Conservation (phyloP, 2,888 invertebrate genomes). For the Pseudococcus longispinus region DNA sequence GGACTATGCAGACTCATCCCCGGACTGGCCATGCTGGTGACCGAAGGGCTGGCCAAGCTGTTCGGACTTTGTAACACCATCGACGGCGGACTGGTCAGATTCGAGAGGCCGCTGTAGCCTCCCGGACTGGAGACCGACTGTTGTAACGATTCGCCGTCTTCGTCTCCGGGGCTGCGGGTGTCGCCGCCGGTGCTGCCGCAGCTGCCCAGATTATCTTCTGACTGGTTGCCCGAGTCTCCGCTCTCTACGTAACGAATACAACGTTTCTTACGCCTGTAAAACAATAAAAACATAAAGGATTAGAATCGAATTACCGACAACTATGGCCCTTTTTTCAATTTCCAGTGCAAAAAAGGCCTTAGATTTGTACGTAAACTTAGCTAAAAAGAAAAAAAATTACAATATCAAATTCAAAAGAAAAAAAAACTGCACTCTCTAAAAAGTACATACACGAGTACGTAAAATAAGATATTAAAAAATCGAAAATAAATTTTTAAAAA, state of each 20-base stretch:
- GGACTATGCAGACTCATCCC: conserved; percentile 66
- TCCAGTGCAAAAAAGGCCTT: background rate
- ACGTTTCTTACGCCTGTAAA: conserved; percentile 92
- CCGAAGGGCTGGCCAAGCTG: conserved; percentile 72
- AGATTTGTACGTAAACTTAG: conserved; percentile 6
- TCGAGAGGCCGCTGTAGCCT: conserved; percentile 72
- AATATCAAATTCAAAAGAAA: conserved; percentile 56
- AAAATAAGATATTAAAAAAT: conserved; percentile 30
- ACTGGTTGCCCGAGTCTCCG: conserved; percentile 72
- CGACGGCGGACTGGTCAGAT: conserved; percentile 72
- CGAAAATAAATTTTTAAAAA: background rate
- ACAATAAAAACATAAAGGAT: conserved; percentile 33
- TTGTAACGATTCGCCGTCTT: conserved; percentile 67
- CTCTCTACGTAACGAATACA: conserved; percentile 94
- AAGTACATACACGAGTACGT: background rate
- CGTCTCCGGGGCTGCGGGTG: conserved; percentile 73
- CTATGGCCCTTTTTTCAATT: background rate
- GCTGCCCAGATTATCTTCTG: conserved; percentile 79
- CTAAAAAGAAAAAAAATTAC: conserved; percentile 53
- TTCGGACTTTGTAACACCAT: conserved; percentile 81
- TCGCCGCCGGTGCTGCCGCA: conserved; percentile 76
- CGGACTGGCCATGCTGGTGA: conserved; percentile 66
- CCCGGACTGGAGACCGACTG: conserved; percentile 68
- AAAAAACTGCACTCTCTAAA: conserved; percentile 41
- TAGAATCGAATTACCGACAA: background rate